Evolutionary conservation across 2,797 vertebrate genomes (phyloP).

Genomic region (Pantherophis vulpinus): DNA sequence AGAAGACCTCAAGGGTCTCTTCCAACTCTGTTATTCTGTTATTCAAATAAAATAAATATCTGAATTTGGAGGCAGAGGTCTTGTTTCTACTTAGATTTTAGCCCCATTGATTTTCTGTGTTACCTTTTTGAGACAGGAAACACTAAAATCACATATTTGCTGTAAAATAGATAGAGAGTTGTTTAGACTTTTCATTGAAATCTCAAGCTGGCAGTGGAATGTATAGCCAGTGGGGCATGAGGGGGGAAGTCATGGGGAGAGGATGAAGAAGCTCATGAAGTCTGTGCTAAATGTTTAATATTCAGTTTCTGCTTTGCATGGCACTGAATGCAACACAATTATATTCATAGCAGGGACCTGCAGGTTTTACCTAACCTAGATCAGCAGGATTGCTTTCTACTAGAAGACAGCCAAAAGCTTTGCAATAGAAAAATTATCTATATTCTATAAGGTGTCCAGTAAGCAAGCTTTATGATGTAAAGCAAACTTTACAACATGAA

Average conservation of each 20-base stretch:
- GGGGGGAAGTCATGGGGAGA: not conserved
- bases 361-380: conserved; percentile 15
- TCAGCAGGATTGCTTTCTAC: conserved; percentile 8
- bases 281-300: conserved; percentile 17
- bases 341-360: conserved; percentile 10
- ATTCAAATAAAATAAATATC: not conserved
- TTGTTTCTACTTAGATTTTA: not conserved
- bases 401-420: conserved; percentile 20
- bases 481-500: conserved; percentile 1
- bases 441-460: conserved; percentile 11
- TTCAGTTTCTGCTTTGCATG: conserved; percentile 20
- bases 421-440: conserved; percentile 31
- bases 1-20: not conserved
- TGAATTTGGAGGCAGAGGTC: not conserved
- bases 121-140: not conserved
- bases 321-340: not conserved
- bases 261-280: not conserved
- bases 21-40: not conserved
- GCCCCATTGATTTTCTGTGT: not conserved
- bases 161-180: not conserved
- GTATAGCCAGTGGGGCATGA: not conserved
- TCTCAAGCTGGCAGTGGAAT: not conserved
- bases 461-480: conserved; percentile 23
- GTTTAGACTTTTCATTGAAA: not conserved
- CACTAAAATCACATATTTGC: not conserved